Base-by-base conservation (phyloP, 92 coral and sea anemone genomes). In the Palythoa caribaeorum region DNA sequence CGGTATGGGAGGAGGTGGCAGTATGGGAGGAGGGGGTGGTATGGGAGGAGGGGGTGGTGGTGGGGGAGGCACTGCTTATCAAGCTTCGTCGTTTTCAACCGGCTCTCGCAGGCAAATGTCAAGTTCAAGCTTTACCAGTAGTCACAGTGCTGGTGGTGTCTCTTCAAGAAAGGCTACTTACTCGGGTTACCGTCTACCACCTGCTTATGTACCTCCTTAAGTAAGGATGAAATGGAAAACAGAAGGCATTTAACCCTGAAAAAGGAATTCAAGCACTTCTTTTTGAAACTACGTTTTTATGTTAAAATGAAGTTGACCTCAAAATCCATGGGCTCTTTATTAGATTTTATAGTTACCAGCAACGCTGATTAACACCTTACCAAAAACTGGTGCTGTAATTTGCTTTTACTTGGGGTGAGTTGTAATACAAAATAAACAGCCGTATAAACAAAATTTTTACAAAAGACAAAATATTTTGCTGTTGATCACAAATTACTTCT, bases 201-300 rank as follows among this genome's bases (percentile, higher is more conserved):
- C 99, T 35, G 98, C 99, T 16, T 97, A 97, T 76, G 99, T 97
- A 12, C 98, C 99, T 73, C 99, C 98, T 51, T 97, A 90, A 93
- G 63, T 71, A 65, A 38, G 17, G 40, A 47, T 62, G 53, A 79
- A 59, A 60, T 76, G n/a, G 14, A 65, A 66, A 10, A 21, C 52
- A 40, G 76, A 20, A 81, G n/a, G 15, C 2, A 21, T 10, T 44
- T 54, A 8, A 19, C 62, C 53, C 35, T 14, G 47, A 40, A 11
- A 11, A 2, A 71, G 75, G 37, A 20, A 44, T 48, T 47, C 75
- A 63, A 66, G 76, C 62, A 48, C 52, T 38, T 38, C 66, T 66
- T 65, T 60, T 68, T 47, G 20, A 6, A 47, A 48, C 17, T 38
- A 40, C 59, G 17, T 62, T 40, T 65, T 63, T 13, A 81, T 12